A percentile compares a stretch with the other conserved stretches of the same genome.
phyloP scores from a whole-genome alignment of 2,113 vertebrate species.

The Hepsetus odoe region DNA sequence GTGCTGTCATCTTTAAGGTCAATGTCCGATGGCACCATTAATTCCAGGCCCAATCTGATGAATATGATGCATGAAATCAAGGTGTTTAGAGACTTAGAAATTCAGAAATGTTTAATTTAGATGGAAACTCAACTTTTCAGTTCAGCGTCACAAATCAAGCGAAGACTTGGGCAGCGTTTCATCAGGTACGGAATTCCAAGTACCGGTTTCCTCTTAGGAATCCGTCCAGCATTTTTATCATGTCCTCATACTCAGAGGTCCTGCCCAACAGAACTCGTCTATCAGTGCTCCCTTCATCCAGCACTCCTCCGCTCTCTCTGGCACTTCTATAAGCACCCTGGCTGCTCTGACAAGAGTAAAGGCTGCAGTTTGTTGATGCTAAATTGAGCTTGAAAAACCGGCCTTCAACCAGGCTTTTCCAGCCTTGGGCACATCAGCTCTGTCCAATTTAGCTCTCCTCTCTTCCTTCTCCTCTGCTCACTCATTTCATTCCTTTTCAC shows the following conservation, averaged over 20 bases:
- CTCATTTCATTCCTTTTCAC: not conserved
- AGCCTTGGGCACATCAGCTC: conserved; percentile 16
- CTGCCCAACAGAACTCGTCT: not conserved
- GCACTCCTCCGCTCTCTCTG: conserved; percentile 20
- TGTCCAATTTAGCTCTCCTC: conserved; percentile 14
- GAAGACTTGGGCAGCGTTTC: not conserved
- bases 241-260: not conserved
- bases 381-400: conserved; percentile 69
- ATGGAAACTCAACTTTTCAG: too few species aligned
- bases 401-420: conserved; percentile 46
- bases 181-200: not conserved
- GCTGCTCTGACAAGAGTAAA: conserved; percentile 43
- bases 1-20: too few species aligned
- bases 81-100: not conserved
- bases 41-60: not conserved
- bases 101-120: not conserved
- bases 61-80: not conserved
- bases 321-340: conserved; percentile 8
- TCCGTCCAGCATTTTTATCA: not conserved
- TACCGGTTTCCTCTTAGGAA: not conserved
- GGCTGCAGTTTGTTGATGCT: conserved; percentile 55
- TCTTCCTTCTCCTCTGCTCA: conserved; percentile 8
- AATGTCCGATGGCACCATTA: too few species aligned
- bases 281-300: conserved; percentile 9
- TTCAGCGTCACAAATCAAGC: not conserved